Base-by-base conservation (phyloP, 2,113 vertebrate species). In the Cyprinodon tularosa region DNA sequence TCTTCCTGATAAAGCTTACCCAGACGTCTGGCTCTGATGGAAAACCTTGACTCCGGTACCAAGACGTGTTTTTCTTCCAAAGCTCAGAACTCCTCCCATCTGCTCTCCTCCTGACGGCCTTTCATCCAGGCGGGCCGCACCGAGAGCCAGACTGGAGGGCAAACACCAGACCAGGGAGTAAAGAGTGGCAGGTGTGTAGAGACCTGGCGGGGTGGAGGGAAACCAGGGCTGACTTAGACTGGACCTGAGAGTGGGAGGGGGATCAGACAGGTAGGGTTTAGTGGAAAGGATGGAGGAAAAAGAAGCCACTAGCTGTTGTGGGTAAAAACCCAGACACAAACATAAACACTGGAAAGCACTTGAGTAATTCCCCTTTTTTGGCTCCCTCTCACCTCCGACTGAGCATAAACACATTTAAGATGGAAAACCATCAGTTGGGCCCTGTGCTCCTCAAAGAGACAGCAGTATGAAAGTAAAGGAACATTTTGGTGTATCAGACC, bases 251-350 rank as follows among this genome's bases (percentile, higher is more conserved):
- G 62, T 20, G 39, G 70, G 68, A 50, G 68, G 42, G 29, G 40
- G 13, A 64, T 0, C 60, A 76, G 83, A 66, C 62, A 78, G 88
- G 74, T 68, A 77, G 76, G 13, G 37, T 57, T 57, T 37, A 78
- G 38, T 62, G 70, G 48, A 57, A 64, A 66, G 74, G 71, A 39
- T 29, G 42, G 47, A 68, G 44, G 74, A 77, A 78, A 79, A 79
- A 79, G 74, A 86, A 76, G 72, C 65, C n/a, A 81, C 77, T 78
- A 63, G 66, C 82, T 90, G 92, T 91, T 90, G 89, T 89, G 83
- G 72, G 66, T 82, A 42, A 68, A 84, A 88, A 88, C 65, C 90
- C 88, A 93, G 92, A 93, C 92, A 92, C 88, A 91, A 93, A 92
- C 89, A 93, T 91, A 90, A 93, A 93, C 89, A 93, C 73, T 84